Percentiles rank a stretch among this genome's conserved stretches.
Evolutionary conservation across 2,888 invertebrate species (phyloP).

Genomic region (Leptopterna dolabrata): DNA sequence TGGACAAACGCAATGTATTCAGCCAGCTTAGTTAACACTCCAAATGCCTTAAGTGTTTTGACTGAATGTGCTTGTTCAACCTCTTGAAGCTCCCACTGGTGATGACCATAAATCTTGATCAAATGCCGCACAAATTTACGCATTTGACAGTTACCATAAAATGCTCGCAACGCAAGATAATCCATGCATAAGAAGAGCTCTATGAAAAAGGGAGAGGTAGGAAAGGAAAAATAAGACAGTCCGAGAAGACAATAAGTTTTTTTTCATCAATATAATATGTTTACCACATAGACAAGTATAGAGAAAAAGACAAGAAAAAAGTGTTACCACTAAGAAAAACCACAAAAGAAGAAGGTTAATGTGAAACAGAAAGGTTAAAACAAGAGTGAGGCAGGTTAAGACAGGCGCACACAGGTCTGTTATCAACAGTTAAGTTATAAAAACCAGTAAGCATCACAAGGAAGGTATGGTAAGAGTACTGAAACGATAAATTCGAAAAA

Average conservation of each 20-base stretch:
- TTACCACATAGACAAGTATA: conserved; percentile 11
- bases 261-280: neutral
- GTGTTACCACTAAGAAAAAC: neutral
- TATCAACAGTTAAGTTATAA: neutral
- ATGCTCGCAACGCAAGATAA: neutral
- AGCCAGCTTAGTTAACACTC: too few relatives aligned
- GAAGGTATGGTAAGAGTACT: too few relatives aligned
- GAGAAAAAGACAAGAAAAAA: conserved; percentile 8
- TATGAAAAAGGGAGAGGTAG: neutral
- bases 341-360: neutral
- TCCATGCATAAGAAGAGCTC: neutral
- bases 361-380: neutral
- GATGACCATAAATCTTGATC: too few relatives aligned
- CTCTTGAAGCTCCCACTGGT: too few relatives aligned
- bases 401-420: neutral
- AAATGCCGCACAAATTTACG: too few relatives aligned
- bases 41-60: too few relatives aligned
- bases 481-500: neutral
- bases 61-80: too few relatives aligned
- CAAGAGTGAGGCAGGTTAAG: neutral
- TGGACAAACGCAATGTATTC: too few relatives aligned
- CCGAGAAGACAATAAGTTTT: neutral
- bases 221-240: neutral
- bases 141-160: neutral
- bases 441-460: neutral